Evolutionary conservation across 2,113 vertebrate genomes (phyloP).

Genomic region (Pipa parva): DNA sequence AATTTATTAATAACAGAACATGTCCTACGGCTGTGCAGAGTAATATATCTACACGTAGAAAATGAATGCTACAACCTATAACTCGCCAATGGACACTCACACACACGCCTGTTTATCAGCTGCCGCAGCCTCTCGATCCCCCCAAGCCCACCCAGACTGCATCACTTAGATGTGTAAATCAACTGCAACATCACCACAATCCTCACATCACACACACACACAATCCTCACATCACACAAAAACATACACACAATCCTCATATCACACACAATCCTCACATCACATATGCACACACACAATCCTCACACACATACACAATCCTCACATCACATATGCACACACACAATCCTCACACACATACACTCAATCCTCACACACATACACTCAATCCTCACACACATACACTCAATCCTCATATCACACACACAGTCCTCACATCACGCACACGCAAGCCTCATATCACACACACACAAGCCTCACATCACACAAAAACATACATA

Average conservation of each 20-base stretch:
- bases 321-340: no score
- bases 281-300: no score
- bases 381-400: no score
- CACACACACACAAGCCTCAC: background rate
- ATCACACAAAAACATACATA: conserved; percentile 25
- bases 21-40: conserved; percentile 39
- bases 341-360: no score
- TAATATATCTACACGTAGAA: conserved; percentile 13
- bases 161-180: conserved; percentile 39
- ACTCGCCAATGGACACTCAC: conserved; percentile 42
- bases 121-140: conserved; percentile 20
- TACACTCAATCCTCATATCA: no score
- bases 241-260: no score
- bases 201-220: conserved; percentile 1
- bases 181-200: background rate
- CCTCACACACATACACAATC: conserved; percentile 2
- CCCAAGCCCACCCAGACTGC: background rate
- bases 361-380: no score
- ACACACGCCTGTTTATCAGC: conserved; percentile 30
- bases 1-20: conserved; percentile 50
- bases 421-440: no score
- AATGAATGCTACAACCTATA: conserved; percentile 31
- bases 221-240: conserved; percentile 2
- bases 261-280: background rate
- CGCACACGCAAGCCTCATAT: no score